phyloP scores from a whole-genome alignment of 2,888 invertebrate genomes.

The Caenorhabditis sp. region DNA sequence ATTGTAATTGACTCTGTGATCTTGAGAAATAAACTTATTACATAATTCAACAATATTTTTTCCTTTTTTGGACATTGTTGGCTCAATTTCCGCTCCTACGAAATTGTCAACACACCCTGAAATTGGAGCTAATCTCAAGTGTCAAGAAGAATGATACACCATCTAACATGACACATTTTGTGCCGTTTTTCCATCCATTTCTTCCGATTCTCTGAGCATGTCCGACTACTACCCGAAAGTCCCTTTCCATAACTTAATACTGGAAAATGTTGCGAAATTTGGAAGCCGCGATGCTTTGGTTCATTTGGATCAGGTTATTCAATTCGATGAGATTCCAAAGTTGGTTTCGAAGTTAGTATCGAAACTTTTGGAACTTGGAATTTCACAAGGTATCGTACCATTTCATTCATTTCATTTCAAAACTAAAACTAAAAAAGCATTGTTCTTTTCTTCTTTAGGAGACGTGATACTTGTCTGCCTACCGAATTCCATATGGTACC shows the following conservation, averaged over 20 bases:
- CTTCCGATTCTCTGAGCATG: no score
- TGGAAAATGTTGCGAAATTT: conserved; percentile 30
- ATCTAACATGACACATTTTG: neutral
- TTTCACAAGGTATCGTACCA: conserved; percentile 12
- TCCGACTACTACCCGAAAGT: conserved; percentile 46
- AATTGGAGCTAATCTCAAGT: conserved; percentile 53
- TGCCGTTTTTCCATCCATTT: neutral
- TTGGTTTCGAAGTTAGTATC: conserved; percentile 20
- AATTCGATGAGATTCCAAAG: conserved; percentile 32
- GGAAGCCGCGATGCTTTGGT: conserved; percentile 34
- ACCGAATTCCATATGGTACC: conserved; percentile 74
- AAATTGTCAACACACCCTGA: conserved; percentile 23
- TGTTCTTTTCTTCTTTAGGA: conserved; percentile 57
- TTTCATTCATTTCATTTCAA: no score
- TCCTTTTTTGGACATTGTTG: neutral
- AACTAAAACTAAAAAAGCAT: no score
- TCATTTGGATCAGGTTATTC: conserved; percentile 22
- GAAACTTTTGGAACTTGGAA: conserved; percentile 13
- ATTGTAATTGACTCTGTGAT: no score
- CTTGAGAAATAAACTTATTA: no score
- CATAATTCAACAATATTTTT: neutral
- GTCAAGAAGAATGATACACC: conserved; percentile 56
- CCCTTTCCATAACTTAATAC: conserved; percentile 43
- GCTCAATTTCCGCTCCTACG: neutral
- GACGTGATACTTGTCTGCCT: conserved; percentile 71